phyloP scores from a whole-genome alignment of 2,888 invertebrate species.

The Lepidocyrtinus sp. region DNA sequence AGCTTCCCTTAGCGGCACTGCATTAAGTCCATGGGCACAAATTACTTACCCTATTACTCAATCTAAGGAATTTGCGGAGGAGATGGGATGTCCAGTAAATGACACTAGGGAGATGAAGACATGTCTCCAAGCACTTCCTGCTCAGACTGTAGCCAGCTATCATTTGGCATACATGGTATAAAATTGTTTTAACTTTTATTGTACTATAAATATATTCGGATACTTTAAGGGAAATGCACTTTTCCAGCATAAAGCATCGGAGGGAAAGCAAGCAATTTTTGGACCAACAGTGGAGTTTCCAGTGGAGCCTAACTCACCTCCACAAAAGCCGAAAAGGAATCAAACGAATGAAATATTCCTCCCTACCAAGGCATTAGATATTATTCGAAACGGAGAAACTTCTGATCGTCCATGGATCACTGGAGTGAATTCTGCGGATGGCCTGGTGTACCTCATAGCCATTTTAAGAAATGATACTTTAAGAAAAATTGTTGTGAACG shows the following conservation, averaged over 20 bases:
- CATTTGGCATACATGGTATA: constrained; percentile 34
- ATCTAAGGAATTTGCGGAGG: constrained; percentile 58
- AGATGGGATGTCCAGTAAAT: constrained; percentile 62
- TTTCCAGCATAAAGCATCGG: background rate
- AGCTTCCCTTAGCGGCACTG: constrained; percentile 59
- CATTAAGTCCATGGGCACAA: constrained; percentile 62
- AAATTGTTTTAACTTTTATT: background rate
- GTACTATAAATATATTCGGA: too few species aligned
- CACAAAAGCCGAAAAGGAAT: background rate
- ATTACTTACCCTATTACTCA: constrained; percentile 53
- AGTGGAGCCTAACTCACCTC: background rate
- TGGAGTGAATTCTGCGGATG: constrained; percentile 39
- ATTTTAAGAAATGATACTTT: constrained; percentile 43
- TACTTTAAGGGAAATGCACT: too few species aligned
- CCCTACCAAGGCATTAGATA: background rate
- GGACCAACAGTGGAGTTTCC: constrained; percentile 21
- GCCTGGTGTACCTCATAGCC: constrained; percentile 17
- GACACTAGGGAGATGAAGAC: constrained; percentile 43
- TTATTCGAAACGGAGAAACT: background rate
- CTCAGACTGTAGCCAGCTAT: constrained; percentile 27
- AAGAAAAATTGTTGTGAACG: constrained; percentile 5
- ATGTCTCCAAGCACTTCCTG: constrained; percentile 25
- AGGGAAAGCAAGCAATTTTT: constrained; percentile 23
- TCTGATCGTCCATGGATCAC: constrained; percentile 13
- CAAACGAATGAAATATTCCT: background rate